Percentiles rank a stretch among this genome's conserved stretches.
These are phyloP conservation scores for Drosophila hydei DNA, from an alignment of 1,140 invertebrate genomes.

Conservation along the genomic window DNA sequence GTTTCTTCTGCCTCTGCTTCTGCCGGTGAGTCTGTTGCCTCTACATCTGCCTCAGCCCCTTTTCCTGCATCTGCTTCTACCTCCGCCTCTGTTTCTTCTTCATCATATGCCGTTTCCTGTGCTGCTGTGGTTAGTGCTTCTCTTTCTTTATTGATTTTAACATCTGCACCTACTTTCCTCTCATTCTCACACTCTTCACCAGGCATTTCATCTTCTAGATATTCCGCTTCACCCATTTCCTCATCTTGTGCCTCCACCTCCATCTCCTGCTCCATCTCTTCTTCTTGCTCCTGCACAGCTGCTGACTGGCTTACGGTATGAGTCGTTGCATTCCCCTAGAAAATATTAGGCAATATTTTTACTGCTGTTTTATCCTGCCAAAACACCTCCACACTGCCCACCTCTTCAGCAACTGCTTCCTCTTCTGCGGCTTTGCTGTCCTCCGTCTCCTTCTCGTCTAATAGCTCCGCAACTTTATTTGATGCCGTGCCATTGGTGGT, in stretches of 20 bases:
- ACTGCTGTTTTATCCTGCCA: slow-evolving; percentile 35
- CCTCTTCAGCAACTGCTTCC: slow-evolving; percentile 16
- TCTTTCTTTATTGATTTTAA: slow-evolving; percentile 26
- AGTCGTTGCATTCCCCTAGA: slow-evolving; percentile 36
- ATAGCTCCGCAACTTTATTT: slow-evolving; percentile 12
- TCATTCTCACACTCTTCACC: slow-evolving; percentile 39
- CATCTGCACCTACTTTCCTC: not conserved
- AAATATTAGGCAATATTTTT: slow-evolving; percentile 36
- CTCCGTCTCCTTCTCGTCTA: slow-evolving; percentile 13
- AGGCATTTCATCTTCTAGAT: slow-evolving; percentile 56
- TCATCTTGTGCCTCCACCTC: slow-evolving; percentile 22
- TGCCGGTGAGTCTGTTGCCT: slow-evolving; percentile 7
- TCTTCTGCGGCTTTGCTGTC: slow-evolving; percentile 2
- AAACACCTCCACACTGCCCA: slow-evolving; percentile 7
- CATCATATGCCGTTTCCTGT: slow-evolving; percentile 1
- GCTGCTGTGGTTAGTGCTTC: slow-evolving; percentile 5
- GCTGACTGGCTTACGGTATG: slow-evolving; percentile 7
- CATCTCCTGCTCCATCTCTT: not conserved
- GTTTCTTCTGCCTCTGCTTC: not conserved
- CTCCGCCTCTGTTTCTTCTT: not conserved
- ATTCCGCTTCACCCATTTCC: slow-evolving; percentile 59
- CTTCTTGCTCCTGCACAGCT: not conserved
- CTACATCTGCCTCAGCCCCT: slow-evolving; percentile 4
- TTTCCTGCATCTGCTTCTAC: slow-evolving; percentile 14
- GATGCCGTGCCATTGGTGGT: slow-evolving; percentile 41